Evolutionary conservation across 2,113 vertebrate species (phyloP).

Genomic region (Crotalus helleri): DNA sequence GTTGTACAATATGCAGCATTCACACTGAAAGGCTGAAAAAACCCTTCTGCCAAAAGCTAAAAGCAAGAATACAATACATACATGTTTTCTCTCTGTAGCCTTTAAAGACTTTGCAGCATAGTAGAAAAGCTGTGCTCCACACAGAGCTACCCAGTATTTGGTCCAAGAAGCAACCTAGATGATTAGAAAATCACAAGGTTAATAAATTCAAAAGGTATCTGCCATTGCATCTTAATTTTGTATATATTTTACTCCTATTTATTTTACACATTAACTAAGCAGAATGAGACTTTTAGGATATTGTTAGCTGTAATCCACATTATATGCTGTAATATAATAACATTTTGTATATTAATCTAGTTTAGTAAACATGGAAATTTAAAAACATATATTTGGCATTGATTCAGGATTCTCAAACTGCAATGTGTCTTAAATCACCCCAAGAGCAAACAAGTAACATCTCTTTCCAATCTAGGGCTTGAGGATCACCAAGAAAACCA

Average conservation of each 20-base stretch:
- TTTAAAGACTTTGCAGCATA: constrained; percentile 98
- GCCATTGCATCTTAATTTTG: background rate
- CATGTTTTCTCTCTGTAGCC: constrained; percentile 96
- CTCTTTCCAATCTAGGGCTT: background rate
- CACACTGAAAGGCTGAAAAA: background rate
- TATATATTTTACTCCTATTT: background rate
- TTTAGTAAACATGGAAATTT: background rate
- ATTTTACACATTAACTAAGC: background rate
- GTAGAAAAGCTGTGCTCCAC: constrained; percentile 91
- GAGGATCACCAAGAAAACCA: background rate
- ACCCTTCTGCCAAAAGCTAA: background rate
- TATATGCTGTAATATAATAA: background rate
- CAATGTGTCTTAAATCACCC: background rate
- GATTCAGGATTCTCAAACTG: background rate
- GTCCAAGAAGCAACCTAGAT: constrained; percentile 95
- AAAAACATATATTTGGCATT: background rate
- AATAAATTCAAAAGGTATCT: background rate
- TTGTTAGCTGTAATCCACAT: background rate
- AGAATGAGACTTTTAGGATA: background rate
- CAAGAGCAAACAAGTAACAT: background rate
- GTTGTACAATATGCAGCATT: background rate
- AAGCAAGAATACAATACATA: constrained; percentile 75
- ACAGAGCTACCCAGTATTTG: constrained; percentile 95
- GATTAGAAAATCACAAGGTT: background rate
- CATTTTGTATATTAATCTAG: background rate